These are phyloP conservation scores for Pelecanoides urinatrix DNA, from an alignment of 2,113 vertebrate species.

Conservation along the genomic window DNA sequence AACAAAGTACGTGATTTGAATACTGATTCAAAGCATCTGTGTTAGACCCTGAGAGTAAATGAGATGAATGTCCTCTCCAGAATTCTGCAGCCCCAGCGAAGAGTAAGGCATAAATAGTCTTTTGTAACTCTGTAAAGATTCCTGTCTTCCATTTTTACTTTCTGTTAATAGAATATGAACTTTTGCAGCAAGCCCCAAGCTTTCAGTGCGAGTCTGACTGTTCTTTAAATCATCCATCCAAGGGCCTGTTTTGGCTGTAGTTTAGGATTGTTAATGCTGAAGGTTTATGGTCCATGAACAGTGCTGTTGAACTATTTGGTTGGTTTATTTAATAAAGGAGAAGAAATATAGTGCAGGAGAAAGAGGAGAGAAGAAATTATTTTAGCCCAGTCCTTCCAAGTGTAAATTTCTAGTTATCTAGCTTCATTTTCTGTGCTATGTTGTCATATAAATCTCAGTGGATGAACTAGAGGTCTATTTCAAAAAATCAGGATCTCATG, in stretches of 20 bases:
- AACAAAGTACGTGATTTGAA: background rate
- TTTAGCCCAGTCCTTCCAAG: background rate
- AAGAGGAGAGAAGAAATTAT: background rate
- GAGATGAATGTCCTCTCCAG: background rate
- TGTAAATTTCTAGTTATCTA: background rate
- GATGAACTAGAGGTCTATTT: background rate
- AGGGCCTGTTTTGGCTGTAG: background rate
- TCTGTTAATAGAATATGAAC: background rate
- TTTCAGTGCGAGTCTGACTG: background rate
- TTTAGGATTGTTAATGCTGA: background rate
- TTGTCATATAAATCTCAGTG: background rate
- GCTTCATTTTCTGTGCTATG: background rate
- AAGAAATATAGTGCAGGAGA: background rate
- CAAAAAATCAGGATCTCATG: background rate
- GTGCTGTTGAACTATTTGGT: background rate
- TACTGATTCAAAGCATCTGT: background rate
- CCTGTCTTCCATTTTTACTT: background rate
- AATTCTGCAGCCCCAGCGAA: background rate
- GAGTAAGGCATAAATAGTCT: background rate
- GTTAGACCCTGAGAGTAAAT: background rate
- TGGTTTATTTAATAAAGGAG: background rate
- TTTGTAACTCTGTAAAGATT: background rate
- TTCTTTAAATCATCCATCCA: background rate
- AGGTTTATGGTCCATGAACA: background rate
- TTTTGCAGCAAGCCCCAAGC: background rate